These are phyloP conservation scores for Amphimedon queenslandica DNA, from an alignment of 37 sponge, comb jelly and placozoan species.

Conservation along the genomic window DNA sequence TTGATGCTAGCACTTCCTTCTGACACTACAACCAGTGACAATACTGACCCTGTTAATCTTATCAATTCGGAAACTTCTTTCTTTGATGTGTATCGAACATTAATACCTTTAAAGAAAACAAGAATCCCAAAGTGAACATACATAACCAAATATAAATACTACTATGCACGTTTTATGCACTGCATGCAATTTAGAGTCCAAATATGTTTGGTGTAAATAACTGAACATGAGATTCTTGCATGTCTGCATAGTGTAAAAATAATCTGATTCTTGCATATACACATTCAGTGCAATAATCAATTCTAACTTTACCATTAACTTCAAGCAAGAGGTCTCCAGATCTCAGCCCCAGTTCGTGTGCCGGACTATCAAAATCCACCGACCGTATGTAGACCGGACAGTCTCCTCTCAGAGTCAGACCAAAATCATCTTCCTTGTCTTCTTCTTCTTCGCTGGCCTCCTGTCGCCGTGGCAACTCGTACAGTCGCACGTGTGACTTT, in stretches of 20 bases:
- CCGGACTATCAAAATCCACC: constrained; percentile 73
- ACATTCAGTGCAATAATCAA: no score
- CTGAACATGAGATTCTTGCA: no score
- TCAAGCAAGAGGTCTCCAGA: constrained; percentile 87
- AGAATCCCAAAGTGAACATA: no score
- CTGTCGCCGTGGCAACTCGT: constrained; percentile 11
- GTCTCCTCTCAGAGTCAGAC: constrained; percentile 72
- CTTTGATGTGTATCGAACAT: constrained; percentile 49
- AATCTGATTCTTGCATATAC: no score
- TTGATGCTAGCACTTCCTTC: constrained; percentile 27
- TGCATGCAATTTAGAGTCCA: no score
- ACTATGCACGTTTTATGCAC: no score
- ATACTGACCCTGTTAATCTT: constrained; percentile 10
- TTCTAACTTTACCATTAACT: no score
- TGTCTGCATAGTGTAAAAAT: no score
- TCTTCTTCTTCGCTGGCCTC: no score
- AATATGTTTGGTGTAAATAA: no score
- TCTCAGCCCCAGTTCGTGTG: constrained; percentile 61
- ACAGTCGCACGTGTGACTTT: constrained; percentile 49
- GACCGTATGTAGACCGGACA: constrained; percentile 74
- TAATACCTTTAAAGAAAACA: no score
- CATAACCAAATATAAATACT: no score
- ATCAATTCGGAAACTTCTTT: constrained; percentile 54
- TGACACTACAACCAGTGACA: constrained; percentile 48
- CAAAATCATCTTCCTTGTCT: constrained; percentile 62